Evolutionary conservation across 2,113 vertebrate genomes (phyloP).

Genomic region (Cinclus mexicanus): DNA sequence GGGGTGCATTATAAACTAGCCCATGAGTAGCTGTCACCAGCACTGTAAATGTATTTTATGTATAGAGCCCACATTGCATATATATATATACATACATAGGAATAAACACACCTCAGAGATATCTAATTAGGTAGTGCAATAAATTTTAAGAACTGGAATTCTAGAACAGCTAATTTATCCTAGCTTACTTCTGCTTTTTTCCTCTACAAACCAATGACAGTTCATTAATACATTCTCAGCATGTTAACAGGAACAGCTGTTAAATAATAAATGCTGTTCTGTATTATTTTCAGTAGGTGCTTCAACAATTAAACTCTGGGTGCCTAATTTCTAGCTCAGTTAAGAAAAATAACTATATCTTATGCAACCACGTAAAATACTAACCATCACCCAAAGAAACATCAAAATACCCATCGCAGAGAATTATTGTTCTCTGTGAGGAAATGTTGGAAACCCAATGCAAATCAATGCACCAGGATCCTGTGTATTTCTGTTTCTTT

Average conservation of each 20-base stretch:
- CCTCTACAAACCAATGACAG: neutral
- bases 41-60: neutral
- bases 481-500: neutral
- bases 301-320: conserved; percentile 48
- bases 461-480: neutral
- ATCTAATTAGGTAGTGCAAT: neutral
- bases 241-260: conserved; percentile 26
- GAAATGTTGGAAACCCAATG: neutral
- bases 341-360: conserved; percentile 16
- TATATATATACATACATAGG: neutral
- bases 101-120: neutral
- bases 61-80: neutral
- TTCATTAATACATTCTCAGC: conserved; percentile 54
- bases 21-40: neutral
- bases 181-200: conserved; percentile 1
- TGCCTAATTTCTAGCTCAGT: conserved; percentile 22
- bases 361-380: conserved; percentile 1
- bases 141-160: neutral
- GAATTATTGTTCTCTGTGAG: neutral
- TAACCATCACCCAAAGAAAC: neutral
- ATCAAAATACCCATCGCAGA: neutral
- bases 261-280: conserved; percentile 56
- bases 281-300: conserved; percentile 47
- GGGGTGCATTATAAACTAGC: neutral
- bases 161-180: neutral